Evolutionary conservation across 2,113 vertebrate genomes (phyloP).

Genomic region (Andinoacara biseriatus): DNA sequence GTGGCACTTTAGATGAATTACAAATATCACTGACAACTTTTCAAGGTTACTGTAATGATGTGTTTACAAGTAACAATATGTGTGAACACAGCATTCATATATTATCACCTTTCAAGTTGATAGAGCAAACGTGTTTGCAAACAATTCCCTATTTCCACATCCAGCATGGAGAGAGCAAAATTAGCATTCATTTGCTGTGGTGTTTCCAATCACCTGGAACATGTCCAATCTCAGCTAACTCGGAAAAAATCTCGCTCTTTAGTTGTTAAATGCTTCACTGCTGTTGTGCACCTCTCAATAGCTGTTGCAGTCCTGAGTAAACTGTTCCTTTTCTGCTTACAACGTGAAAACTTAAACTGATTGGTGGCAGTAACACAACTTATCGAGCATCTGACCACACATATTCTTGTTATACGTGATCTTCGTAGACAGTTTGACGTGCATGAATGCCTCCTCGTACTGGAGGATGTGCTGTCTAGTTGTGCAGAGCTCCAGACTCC

Average conservation of each 20-base stretch:
- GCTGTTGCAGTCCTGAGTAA: background rate
- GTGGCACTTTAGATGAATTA: background rate
- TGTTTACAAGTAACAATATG: background rate
- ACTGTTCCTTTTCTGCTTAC: too few species aligned
- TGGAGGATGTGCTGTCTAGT: background rate
- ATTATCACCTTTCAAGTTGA: background rate
- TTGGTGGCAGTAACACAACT: background rate
- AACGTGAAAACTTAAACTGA: background rate
- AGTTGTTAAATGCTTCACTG: background rate
- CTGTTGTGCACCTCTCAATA: background rate
- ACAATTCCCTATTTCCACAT: too few species aligned
- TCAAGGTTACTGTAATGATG: background rate
- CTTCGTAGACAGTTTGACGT: background rate
- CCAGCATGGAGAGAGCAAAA: background rate
- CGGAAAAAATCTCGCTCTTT: background rate
- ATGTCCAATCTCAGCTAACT: background rate
- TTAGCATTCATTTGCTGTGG: background rate
- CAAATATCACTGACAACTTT: background rate
- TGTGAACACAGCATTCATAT: background rate
- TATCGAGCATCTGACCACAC: background rate
- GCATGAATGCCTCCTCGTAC: background rate
- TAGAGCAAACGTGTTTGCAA: background rate
- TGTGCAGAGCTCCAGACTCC: background rate
- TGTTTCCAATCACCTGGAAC: background rate
- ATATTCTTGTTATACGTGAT: background rate